Evolutionary conservation across 1,140 invertebrate species (phyloP).

Genomic region (Bombus fervidus): DNA sequence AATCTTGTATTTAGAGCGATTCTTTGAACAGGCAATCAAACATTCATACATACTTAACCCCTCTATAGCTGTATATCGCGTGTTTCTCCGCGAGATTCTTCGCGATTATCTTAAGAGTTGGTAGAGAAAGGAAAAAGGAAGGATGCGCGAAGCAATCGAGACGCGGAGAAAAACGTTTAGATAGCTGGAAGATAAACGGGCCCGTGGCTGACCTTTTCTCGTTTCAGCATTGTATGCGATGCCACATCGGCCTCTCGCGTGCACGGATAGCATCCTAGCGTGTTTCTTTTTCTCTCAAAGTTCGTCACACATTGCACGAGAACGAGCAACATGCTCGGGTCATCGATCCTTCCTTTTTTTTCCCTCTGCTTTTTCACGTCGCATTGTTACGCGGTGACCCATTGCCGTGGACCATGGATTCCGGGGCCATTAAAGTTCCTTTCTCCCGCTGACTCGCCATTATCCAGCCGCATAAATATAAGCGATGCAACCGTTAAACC

Average conservation of each 20-base stretch:
- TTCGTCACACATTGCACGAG: conserved; percentile 31
- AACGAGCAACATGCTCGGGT: conserved; percentile 18
- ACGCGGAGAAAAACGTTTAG: not conserved
- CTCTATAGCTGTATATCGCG: not conserved
- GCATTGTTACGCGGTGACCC: conserved; percentile 60
- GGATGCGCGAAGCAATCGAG: conserved; percentile 7
- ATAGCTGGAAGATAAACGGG: conserved; percentile 38
- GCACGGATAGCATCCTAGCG: not conserved
- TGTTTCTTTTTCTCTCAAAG: not conserved
- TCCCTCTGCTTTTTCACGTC: conserved; percentile 5
- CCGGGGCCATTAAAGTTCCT: conserved; percentile 34
- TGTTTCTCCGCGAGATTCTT: not conserved
- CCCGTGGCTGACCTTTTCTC: conserved; percentile 27
- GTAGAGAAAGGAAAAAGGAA: conserved; percentile 16
- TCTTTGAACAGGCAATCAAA: not conserved
- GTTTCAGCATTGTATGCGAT: conserved; percentile 40
- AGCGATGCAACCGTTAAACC: conserved; percentile 10
- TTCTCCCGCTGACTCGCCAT: conserved; percentile 23
- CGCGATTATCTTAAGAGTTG: conserved; percentile 21
- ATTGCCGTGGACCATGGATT: conserved; percentile 34
- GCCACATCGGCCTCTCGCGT: conserved; percentile 23
- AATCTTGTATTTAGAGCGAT: not conserved
- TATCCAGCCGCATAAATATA: conserved; percentile 31
- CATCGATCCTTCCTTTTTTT: conserved; percentile 24
- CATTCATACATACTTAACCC: not conserved